Base-by-base conservation (phyloP, 2,888 invertebrate species). In the Arctia plantaginis region DNA sequence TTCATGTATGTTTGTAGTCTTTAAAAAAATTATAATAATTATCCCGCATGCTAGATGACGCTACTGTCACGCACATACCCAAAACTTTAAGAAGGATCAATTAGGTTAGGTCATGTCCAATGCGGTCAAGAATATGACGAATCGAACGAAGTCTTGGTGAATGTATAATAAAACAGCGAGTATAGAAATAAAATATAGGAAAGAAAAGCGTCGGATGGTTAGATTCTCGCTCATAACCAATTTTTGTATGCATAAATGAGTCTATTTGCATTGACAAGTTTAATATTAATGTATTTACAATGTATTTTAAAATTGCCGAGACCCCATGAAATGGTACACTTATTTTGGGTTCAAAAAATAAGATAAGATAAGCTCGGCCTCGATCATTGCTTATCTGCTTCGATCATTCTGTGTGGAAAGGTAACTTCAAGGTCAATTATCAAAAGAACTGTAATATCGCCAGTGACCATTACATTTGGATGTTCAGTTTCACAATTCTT, bases 401-500 rank as follows among this genome's bases (percentile, higher is more conserved):
- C 8, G 23, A 20, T n/a, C n/a, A n/a, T n/a, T n/a, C n/a, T 51
- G 8, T 4, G 51, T n/a, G 55, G 51, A 23, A 51, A 51, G 75
- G 73, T 65, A 73, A 51, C 30, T 67, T 18, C 66, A 64, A 75
- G 71, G 73, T 74, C 44, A 66, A 76, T 59, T 51, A 35, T 27
- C 23, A 71, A 44, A 39, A 65, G 62, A 55, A 77, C 71, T 73
- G 71, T 67, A 66, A 76, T 74, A 72, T 73, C 8, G 15, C 41
- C 20, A 51, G 20, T 64, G 71, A 35, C 33, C 64, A 81, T 78
- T 71, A 75, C 72, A 68, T 62, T 79, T 70, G 66, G 68, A 75
- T 74, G 80, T 64, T 1, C n/a, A 65, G 66, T 79, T 75, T 72
- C 76, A 69, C 72, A 78, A 77, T 64, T 39, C 59, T 76, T 64